Base-by-base conservation (phyloP, 2,888 invertebrate species). In the Oxyteleia sp. region DNA sequence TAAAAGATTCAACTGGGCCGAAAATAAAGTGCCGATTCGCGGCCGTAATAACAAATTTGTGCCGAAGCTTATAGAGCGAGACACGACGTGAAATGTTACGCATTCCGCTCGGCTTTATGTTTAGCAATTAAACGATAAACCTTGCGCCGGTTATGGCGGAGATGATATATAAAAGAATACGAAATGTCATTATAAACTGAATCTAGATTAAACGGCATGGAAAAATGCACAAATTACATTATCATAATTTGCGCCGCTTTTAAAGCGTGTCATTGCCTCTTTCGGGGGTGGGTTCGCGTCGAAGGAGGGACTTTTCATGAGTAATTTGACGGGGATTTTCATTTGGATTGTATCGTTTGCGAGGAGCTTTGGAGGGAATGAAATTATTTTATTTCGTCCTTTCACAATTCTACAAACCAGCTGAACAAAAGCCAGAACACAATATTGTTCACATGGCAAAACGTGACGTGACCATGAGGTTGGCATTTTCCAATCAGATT, bases 1-100 rank as follows among this genome's bases (percentile, higher is more conserved):
- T 79, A 64, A 79, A 71, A 79, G 71, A 79, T 79, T 64, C 57
- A 79, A 38, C 64, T 55, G 47, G 64, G 57, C 64, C 57, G 63
- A 45, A 79, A 79, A 79, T 71, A 63, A 71, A 79, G 49, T 47
- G 38, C 71, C 71, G 45, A 71, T 64, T 57, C 64, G 57, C 63
- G 55, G 55, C 51, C 15, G 69, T 51, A 55, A 71, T 71, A 71
- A 79, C 61, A 64, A 79, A 51, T 64, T 71, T 47, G 63, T 55
- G 71, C 64, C 29, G 47, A 63, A 57, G 69, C 71, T 71, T 63
- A 79, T 64, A 71, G 64, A 71, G 49, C 26, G 63, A 20, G 45
- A 71, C 15, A 38, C 23, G 47, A 64, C 57, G 29, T 45, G 13
- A 51, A 74, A 74, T 53, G 59, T 47, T 35, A 55, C 26, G 69